phyloP scores from a whole-genome alignment of 2,888 invertebrate species.

The Melieria omissa region DNA sequence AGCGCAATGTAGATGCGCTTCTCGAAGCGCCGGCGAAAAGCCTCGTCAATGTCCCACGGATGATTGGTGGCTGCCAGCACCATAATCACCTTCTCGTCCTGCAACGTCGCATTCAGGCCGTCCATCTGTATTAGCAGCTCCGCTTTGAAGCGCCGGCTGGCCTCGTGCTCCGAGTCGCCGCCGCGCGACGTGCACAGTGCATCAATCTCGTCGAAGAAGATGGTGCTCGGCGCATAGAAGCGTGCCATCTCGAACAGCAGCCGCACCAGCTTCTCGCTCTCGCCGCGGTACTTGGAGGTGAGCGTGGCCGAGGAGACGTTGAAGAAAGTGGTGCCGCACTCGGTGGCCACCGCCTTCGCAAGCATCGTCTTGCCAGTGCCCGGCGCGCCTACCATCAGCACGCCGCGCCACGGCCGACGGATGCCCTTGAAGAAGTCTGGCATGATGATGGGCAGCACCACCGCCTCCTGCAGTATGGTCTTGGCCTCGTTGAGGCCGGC shows the following conservation, averaged over 20 bases:
- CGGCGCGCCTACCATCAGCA: slow-evolving; percentile 68
- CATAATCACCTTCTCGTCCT: slow-evolving; percentile 79
- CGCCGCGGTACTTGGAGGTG: slow-evolving; percentile 90
- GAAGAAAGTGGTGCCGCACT: slow-evolving; percentile 89
- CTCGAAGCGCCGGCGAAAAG: slow-evolving; percentile 84
- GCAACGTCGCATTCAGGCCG: slow-evolving; percentile 76
- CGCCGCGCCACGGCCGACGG: slow-evolving; percentile 78
- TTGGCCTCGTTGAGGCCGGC: slow-evolving; percentile 81
- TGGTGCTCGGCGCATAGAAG: slow-evolving; percentile 89
- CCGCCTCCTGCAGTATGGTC: slow-evolving; percentile 84
- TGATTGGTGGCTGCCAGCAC: slow-evolving; percentile 92
- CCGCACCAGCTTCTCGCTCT: slow-evolving; percentile 88
- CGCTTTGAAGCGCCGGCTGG: slow-evolving; percentile 85
- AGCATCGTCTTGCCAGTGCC: slow-evolving; percentile 85
- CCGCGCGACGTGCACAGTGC: slow-evolving; percentile 85
- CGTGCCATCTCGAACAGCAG: slow-evolving; percentile 90
- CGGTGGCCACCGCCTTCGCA: slow-evolving; percentile 89
- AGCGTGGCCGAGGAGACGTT: slow-evolving; percentile 88
- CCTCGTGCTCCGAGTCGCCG: slow-evolving; percentile 88
- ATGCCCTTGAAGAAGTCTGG: slow-evolving; percentile 91
- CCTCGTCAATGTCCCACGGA: slow-evolving; percentile 93
- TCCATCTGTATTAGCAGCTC: slow-evolving; percentile 93
- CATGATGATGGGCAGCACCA: slow-evolving; percentile 86
- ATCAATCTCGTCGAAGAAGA: slow-evolving; percentile 92
- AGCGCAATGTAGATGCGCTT: slow-evolving; percentile 90